A percentile compares a stretch with the other conserved stretches of the same genome.
phyloP scores from a whole-genome alignment of 1,140 invertebrate species.

The Drosophila burlai region DNA sequence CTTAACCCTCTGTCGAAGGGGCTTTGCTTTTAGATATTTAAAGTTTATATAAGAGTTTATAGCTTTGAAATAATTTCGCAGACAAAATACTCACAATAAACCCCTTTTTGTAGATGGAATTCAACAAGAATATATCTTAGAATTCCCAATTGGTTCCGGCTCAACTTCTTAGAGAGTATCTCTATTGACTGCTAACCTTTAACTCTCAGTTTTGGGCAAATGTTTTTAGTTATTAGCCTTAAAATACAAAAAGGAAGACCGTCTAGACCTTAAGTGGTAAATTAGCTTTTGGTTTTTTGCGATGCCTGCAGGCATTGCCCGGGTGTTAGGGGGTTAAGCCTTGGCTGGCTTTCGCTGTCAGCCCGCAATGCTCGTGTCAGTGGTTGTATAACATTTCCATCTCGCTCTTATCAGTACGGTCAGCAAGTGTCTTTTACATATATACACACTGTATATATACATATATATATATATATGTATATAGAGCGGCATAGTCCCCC shows the following conservation, averaged over 20 bases:
- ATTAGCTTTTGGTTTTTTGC: slow-evolving; percentile 7
- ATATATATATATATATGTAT: background rate
- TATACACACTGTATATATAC: background rate
- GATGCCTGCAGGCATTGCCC: background rate
- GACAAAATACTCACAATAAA: background rate
- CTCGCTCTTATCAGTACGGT: slow-evolving; percentile 42
- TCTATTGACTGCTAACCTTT: too few species aligned
- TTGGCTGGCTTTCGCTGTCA: slow-evolving; percentile 40
- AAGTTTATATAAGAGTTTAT: background rate
- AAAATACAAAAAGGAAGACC: too few species aligned
- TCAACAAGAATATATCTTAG: background rate
- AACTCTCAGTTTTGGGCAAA: too few species aligned
- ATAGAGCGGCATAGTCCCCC: background rate
- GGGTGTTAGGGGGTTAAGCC: slow-evolving; percentile 25
- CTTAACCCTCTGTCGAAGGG: slow-evolving; percentile 12
- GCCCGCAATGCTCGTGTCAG: slow-evolving; percentile 30
- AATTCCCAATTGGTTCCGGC: background rate
- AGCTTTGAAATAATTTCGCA: background rate
- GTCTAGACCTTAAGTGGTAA: slow-evolving; percentile 10
- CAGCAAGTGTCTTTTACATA: slow-evolving; percentile 29
- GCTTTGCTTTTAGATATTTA: background rate
- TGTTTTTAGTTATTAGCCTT: slow-evolving; percentile 7
- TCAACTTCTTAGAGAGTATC: background rate
- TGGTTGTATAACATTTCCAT: slow-evolving; percentile 54
- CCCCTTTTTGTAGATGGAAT: too few species aligned